Evolutionary conservation across 2,888 invertebrate genomes (phyloP).

Genomic region (Drosophila birchii): DNA sequence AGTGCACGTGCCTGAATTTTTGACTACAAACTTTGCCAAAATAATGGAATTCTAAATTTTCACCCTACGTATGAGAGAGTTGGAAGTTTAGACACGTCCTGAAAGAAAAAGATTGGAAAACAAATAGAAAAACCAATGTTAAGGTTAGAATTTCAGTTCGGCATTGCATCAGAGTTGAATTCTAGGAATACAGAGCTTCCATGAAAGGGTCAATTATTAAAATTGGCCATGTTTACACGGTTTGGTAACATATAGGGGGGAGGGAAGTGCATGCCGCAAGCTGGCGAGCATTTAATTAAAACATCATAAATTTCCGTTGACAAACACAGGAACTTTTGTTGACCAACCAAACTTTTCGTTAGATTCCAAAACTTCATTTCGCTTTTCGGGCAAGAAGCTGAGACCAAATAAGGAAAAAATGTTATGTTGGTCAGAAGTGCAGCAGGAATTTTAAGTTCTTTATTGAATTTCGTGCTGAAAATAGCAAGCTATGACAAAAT

Average conservation of each 20-base stretch:
- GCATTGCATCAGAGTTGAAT: background rate
- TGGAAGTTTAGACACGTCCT: conserved; percentile 25
- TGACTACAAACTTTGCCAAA: conserved; percentile 16
- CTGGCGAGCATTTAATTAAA: conserved; percentile 15
- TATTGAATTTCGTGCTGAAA: conserved; percentile 49
- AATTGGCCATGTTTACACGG: conserved; percentile 4
- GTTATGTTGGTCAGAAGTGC: conserved; percentile 10
- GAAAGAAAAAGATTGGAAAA: conserved; percentile 4
- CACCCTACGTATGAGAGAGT: conserved; percentile 6
- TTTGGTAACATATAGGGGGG: background rate
- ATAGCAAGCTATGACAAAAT: conserved; percentile 32
- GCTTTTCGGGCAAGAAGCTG: background rate
- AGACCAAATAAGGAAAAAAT: conserved; percentile 11
- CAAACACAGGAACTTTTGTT: conserved; percentile 16
- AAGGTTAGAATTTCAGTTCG: background rate
- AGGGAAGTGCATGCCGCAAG: background rate
- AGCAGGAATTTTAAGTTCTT: conserved; percentile 57
- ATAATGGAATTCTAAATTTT: conserved; percentile 34
- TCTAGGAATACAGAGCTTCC: background rate
- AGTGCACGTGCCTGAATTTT: conserved; percentile 37
- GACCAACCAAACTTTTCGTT: conserved; percentile 10
- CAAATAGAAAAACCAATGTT: conserved; percentile 11
- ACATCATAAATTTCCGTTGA: conserved; percentile 29
- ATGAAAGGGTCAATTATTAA: background rate
- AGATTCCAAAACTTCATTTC: conserved; percentile 12